phyloP scores from a whole-genome alignment of 2,113 vertebrate genomes.

The Bubo blakistoni region DNA sequence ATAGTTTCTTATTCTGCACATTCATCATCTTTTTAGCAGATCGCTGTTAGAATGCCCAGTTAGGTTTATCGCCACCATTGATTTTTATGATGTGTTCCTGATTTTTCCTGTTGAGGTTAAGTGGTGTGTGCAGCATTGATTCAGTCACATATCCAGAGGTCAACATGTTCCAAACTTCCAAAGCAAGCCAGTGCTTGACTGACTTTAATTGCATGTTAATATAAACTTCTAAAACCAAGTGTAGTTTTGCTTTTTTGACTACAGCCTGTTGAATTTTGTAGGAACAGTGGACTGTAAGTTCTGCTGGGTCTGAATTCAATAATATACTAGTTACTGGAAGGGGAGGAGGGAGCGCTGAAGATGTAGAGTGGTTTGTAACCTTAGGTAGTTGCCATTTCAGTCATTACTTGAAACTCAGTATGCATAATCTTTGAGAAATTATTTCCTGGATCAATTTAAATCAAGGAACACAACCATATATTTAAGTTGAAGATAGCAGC shows the following conservation, averaged over 20 bases:
- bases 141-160: background rate
- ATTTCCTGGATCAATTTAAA: slow-evolving; percentile 31
- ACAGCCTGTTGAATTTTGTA: background rate
- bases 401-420: background rate
- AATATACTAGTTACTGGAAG: background rate
- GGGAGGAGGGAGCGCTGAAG: background rate
- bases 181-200: background rate
- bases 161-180: background rate
- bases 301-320: background rate
- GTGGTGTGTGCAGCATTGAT: background rate
- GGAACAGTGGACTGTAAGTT: background rate
- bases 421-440: background rate
- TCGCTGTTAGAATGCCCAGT: background rate
- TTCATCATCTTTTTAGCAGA: background rate
- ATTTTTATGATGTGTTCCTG: background rate
- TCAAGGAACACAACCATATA: background rate
- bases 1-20: background rate
- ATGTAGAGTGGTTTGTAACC: background rate
- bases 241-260: background rate
- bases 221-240: background rate
- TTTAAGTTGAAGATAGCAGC: background rate
- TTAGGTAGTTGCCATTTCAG: background rate
- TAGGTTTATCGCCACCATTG: background rate
- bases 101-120: background rate
- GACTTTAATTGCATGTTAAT: background rate